Evolutionary conservation across 2,888 invertebrate species (phyloP), one percentile per base, ranked within the genome.

Genomic region (Tromatobia lineatoria): DNA sequence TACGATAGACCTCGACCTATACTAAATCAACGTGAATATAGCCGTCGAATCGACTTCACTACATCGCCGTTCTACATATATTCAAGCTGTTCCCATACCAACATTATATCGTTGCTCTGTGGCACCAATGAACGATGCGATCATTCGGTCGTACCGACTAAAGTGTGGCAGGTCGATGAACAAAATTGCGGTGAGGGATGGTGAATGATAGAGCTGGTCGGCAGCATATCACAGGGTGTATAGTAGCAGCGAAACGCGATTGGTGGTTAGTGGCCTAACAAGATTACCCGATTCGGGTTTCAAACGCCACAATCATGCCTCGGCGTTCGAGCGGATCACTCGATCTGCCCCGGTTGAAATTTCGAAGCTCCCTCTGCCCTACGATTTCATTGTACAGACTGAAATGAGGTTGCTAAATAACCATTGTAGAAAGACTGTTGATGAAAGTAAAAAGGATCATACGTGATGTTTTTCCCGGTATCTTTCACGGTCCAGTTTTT

Each of bases 201-300:
- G 71, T 52, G 50, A 76, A 76, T 76, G 29, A 83, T 83, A 29
- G 64, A 71, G 23, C 61, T 45, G 67, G 75, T 50, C 75, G 71
- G 52, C 25, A 45, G 29, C 75, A 47, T 50, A 52, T 66, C 13
- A 18, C 23, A 34, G 34, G n/a, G 18, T 34, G 25, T 66, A 59
- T 50, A 25, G 45, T 20, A 25, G 54, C 38, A 15, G 57, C 59
- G 76, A 73, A 80, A 80, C 52, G 76, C 59, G 47, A 73, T 80
- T 80, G 15, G 73, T 45, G 80, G 76, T 83, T 76, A 76, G 59
- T 73, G 29, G 42, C 42, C 18, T 88, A 88, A 89, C 88, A 86
- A 88, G 87, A 81, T 89, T 88, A 90, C 87, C 87, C 86, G 87
- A 91, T 90, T 88, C 87, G 87, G 89, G 90, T 91, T 67, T 79